Percentiles rank a stretch among this genome's conserved stretches.
Conservation (phyloP, 2,113 vertebrate genomes). For the Stercorarius parasiticus region DNA sequence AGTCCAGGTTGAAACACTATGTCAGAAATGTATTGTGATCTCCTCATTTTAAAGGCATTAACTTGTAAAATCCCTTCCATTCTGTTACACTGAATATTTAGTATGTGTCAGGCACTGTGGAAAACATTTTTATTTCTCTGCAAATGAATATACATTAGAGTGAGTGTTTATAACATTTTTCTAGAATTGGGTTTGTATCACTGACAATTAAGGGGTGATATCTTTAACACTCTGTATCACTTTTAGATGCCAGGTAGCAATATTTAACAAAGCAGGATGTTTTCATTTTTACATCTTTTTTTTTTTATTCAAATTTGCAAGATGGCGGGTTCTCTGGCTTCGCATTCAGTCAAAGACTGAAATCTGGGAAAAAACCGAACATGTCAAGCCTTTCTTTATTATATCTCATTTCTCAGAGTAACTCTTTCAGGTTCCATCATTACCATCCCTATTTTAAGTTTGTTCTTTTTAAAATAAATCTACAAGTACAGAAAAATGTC, state of each 20-base stretch:
- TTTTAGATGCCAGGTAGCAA: background rate
- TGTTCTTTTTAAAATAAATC: background rate
- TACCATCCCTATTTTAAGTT: background rate
- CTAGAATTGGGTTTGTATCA: background rate
- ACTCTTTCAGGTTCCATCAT: background rate
- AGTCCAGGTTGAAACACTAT: background rate
- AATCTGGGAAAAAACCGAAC: background rate
- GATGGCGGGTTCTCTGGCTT: background rate
- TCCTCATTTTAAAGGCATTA: background rate
- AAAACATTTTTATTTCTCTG: background rate
- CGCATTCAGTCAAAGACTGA: background rate
- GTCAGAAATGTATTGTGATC: background rate
- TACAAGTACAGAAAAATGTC: background rate
- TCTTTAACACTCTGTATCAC: background rate
- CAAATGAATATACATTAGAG: background rate
- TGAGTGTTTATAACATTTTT: background rate
- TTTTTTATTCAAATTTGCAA: background rate
- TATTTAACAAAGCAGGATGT: background rate
- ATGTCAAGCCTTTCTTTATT: background rate
- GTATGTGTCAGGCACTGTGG: background rate
- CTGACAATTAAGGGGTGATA: background rate
- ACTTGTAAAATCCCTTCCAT: background rate
- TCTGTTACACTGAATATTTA: background rate
- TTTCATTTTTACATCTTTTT: background rate
- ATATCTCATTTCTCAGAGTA: background rate